Evolutionary conservation across 2,888 invertebrate genomes (phyloP).

Genomic region (Boloria euphrosyne): DNA sequence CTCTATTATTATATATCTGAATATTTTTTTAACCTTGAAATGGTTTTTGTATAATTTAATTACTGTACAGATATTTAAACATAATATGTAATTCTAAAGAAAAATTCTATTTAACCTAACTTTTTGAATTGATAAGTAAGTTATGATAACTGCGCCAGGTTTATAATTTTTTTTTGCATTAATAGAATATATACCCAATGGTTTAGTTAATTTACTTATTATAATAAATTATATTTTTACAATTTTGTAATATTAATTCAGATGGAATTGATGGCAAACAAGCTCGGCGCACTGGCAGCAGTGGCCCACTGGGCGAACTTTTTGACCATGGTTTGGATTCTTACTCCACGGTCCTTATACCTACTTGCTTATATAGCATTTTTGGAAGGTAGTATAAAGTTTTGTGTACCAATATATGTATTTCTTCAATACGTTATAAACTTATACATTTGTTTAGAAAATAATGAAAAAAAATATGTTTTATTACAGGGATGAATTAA

Average conservation of each 20-base stretch:
- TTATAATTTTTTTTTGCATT: too few species aligned
- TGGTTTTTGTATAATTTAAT: too few species aligned
- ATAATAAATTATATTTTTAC: constrained; percentile 4
- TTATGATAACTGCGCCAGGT: too few species aligned
- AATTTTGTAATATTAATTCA: constrained; percentile 52
- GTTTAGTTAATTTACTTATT: too few species aligned
- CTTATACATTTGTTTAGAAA: too few species aligned
- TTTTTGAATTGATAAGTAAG: too few species aligned
- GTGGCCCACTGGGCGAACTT: constrained; percentile 97
- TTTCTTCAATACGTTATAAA: background rate
- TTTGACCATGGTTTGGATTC: constrained; percentile 99
- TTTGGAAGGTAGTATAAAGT: constrained; percentile 85
- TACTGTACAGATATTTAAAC: too few species aligned
- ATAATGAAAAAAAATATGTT: background rate
- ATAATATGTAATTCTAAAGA: too few species aligned
- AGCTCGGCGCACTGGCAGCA: constrained; percentile 95
- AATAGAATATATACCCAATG: too few species aligned
- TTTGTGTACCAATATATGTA: background rate
- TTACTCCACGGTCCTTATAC: constrained; percentile 97
- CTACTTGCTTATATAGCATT: constrained; percentile 95
- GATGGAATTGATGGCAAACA: constrained; percentile 99
- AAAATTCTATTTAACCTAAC: too few species aligned
- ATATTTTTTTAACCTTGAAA: too few species aligned
- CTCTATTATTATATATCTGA: too few species aligned
- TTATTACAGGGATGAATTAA: constrained; percentile 85